phyloP scores from a whole-genome alignment of 1,140 invertebrate species.

The Eumaeus atala region DNA sequence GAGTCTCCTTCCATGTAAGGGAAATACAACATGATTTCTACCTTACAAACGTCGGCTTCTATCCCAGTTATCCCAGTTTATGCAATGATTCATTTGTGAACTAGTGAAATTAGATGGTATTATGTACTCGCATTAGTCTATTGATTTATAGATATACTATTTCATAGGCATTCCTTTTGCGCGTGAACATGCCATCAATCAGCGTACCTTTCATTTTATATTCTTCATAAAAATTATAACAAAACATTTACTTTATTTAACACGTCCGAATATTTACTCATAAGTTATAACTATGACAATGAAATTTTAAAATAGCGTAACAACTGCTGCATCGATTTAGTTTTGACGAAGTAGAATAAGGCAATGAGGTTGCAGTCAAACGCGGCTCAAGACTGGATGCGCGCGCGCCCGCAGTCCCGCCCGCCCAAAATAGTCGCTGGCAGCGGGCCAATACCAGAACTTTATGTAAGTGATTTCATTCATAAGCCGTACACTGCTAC shows the following conservation, averaged over 20 bases:
- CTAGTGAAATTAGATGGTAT: not conserved
- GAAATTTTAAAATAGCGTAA: slow-evolving; percentile 16
- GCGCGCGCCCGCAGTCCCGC: slow-evolving; percentile 43
- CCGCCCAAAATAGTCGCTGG: slow-evolving; percentile 61
- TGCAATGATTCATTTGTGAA: slow-evolving; percentile 5
- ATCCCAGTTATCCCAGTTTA: not conserved
- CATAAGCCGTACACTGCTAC: slow-evolving; percentile 44
- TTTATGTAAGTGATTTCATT: slow-evolving; percentile 50
- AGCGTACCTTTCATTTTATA: slow-evolving; percentile 8
- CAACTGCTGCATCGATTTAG: slow-evolving; percentile 15
- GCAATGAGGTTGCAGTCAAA: slow-evolving; percentile 13
- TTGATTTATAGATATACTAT: slow-evolving; percentile 2
- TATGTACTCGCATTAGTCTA: not conserved
- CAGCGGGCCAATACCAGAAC: slow-evolving; percentile 43
- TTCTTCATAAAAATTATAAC: slow-evolving; percentile 5
- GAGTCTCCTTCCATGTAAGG: not conserved
- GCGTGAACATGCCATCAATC: slow-evolving; percentile 1
- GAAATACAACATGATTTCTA: not conserved
- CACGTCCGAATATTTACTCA: not conserved
- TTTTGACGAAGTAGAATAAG: slow-evolving; percentile 18
- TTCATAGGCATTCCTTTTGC: not conserved
- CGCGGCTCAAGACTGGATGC: slow-evolving; percentile 53
- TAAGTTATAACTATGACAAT: no score
- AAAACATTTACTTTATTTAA: not conserved
- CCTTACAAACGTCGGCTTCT: slow-evolving; percentile 1